Evolutionary conservation across 2,113 vertebrate genomes (phyloP), one percentile per base, ranked within the genome.

Genomic region (Danio rerio): DNA sequence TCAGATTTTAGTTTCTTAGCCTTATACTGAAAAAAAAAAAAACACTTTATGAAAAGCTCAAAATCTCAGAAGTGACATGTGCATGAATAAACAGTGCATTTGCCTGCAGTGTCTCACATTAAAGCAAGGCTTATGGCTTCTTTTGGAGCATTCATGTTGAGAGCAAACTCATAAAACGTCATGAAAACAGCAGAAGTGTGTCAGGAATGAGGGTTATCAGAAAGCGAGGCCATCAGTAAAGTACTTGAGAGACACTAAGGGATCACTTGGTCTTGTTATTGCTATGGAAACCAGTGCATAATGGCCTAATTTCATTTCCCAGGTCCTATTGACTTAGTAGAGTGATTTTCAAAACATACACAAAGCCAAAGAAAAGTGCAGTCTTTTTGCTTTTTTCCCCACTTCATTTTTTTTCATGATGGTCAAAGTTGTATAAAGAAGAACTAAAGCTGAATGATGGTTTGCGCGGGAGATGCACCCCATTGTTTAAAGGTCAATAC

Each of bases 191-290:
- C 73, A 71, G 56, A 43, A 83, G 61, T 63, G 45, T 43, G 53
- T 49, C 42, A 53, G 49, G 72, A 81, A 77, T 47, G 59, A 63
- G 78, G 53, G 59, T 81, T 86, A 79, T 86, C 85, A 86, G 77
- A 53, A 68, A 86, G 80, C 69, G 77, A 78, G 84, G 49, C 53
- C 70, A 73, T 69, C 62, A 0, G 9, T 78, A 66, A 52, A 42
- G 61, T 66, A 66, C 62, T 78, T 78, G 76, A 66, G 21, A 66
- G 13, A 78, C 47, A 78, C 61, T 66, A 78, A 55, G 31, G 49
- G 76, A 78, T 78, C 61, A 65, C 31, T 65, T 66, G 49, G 21
- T 78, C 76, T 78, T 78, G 76, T 78, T 76, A 83, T 86, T 81
- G 21, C 85, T 77, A 83, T 83, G 71, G 85, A 53, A 86, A 79